phyloP scores from a whole-genome alignment of 2,888 invertebrate genomes.

The Parelbella ahira region DNA sequence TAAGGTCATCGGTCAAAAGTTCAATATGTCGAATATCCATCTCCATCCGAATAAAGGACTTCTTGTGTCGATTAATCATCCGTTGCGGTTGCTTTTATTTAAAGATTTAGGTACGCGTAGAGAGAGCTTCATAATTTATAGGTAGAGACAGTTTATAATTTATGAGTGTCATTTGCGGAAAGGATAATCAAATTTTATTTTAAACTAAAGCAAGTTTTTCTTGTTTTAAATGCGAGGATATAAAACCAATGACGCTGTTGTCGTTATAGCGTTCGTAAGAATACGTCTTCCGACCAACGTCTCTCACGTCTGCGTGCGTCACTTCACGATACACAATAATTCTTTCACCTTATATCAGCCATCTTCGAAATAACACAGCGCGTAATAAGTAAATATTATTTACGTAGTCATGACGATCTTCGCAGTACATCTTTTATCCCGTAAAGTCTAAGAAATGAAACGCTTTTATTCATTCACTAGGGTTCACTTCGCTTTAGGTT shows the following conservation, averaged over 20 bases:
- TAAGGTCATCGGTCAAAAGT: constrained; percentile 46
- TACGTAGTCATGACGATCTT: constrained; percentile 19
- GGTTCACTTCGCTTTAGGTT: too few species aligned
- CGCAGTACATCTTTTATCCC: background rate
- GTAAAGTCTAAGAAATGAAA: constrained; percentile 4
- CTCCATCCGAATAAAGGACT: constrained; percentile 34
- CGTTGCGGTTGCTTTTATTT: constrained; percentile 35
- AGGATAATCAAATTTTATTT: constrained; percentile 20
- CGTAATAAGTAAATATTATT: constrained; percentile 20
- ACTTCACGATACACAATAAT: constrained; percentile 23
- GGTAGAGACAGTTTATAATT: constrained; percentile 29
- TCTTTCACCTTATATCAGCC: constrained; percentile 19
- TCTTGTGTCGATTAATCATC: constrained; percentile 37
- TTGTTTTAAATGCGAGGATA: constrained; percentile 14
- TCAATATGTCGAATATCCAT: constrained; percentile 42
- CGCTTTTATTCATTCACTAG: too few species aligned
- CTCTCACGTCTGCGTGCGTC: constrained; percentile 29
- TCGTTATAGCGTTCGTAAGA: constrained; percentile 13
- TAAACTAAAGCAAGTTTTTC: constrained; percentile 25
- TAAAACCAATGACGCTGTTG: constrained; percentile 17
- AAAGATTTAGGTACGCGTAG: constrained; percentile 26
- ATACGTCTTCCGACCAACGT: constrained; percentile 17
- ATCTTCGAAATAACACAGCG: constrained; percentile 3
- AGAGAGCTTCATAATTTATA: too few species aligned
- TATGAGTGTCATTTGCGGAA: constrained; percentile 11